Evolutionary conservation across 2,888 invertebrate genomes (phyloP), one percentile per base, ranked within the genome.

Genomic region (Helobdella robusta): DNA sequence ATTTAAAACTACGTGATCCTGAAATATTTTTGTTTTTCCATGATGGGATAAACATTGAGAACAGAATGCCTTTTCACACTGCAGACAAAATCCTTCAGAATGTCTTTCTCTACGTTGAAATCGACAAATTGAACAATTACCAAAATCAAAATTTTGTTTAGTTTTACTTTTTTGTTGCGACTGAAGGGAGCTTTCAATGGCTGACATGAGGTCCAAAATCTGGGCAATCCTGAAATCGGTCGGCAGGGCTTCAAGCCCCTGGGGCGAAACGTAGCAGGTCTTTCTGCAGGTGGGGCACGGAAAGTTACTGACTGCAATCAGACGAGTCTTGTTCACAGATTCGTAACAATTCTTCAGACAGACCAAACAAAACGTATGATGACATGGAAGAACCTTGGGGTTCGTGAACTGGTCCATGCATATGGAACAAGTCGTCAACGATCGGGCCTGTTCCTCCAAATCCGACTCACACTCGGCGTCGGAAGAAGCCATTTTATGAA

Each of bases 341-440:
- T 66, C 52, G 58, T 68, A 54, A 56, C 36, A 68, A 1, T 46
- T 1, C 32, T 61, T 35, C 8, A 69, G 58, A 36, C 69, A 69
- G 18, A 15, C 0, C 34, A 68, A 50, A 34, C 69, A 69, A 62
- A 69, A 69, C 2, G 69, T 69, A 40, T 69, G 69, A 23, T 69
- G 67, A 50, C 69, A 69, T 15, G 69, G 66, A 23, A 69, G 52
- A n/a, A 69, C 64, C 34, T 69, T 69, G 11, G 69, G 69, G 8
- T 6, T 20, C 6, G 28, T 64, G 60, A 66, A 69, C 23, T 25
- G 30, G 20, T 69, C 69, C 50, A 58, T 54, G 48, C 69, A 69
- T 35, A 69, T 66, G 34, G 64, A 46, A 36, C 69, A 69, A 34
- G 66, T 68, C 23, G 59, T 63, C 32, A 69, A 58, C 11, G 65